These are phyloP conservation scores for Eriosoma lanigerum DNA, from an alignment of 1,140 invertebrate genomes.

Conservation along the genomic window DNA sequence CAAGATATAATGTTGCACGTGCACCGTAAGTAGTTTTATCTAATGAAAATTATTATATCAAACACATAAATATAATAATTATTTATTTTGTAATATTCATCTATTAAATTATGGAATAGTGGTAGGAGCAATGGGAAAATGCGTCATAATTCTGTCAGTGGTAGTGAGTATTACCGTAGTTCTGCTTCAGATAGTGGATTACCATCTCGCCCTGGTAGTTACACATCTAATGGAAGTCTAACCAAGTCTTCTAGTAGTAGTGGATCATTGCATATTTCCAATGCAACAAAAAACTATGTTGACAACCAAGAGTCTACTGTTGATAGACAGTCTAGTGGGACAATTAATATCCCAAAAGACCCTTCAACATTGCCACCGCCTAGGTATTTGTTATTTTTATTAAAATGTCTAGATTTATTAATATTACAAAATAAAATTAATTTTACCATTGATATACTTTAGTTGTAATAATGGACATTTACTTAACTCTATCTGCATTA, in stretches of 20 bases:
- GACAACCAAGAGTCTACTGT: slow-evolving; percentile 43
- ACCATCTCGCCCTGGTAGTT: slow-evolving; percentile 52
- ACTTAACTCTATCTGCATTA: too few relatives aligned
- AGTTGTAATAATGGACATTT: too few relatives aligned
- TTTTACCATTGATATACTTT: too few relatives aligned
- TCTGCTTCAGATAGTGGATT: slow-evolving; percentile 53
- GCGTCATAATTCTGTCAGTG: slow-evolving; percentile 43
- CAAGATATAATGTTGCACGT: slow-evolving; percentile 48
- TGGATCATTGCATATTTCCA: slow-evolving; percentile 48
- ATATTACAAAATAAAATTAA: neutral
- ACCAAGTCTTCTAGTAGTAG: slow-evolving; percentile 49
- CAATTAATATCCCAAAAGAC: slow-evolving; percentile 40
- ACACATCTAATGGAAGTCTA: slow-evolving; percentile 49
- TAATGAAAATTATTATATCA: neutral
- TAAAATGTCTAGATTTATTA: neutral
- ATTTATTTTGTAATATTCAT: neutral
- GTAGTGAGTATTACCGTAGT: slow-evolving; percentile 52
- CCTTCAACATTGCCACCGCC: slow-evolving; percentile 31
- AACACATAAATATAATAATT: too few relatives aligned
- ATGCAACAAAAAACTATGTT: slow-evolving; percentile 38
- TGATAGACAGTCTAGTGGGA: slow-evolving; percentile 21
- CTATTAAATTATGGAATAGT: neutral
- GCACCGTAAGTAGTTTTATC: slow-evolving; percentile 11
- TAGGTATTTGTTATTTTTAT: slow-evolving; percentile 19
- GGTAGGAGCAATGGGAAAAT: slow-evolving; percentile 41